phyloP scores from a whole-genome alignment of 2,113 vertebrate genomes.

The Protobothrops mucrosquamatus region DNA sequence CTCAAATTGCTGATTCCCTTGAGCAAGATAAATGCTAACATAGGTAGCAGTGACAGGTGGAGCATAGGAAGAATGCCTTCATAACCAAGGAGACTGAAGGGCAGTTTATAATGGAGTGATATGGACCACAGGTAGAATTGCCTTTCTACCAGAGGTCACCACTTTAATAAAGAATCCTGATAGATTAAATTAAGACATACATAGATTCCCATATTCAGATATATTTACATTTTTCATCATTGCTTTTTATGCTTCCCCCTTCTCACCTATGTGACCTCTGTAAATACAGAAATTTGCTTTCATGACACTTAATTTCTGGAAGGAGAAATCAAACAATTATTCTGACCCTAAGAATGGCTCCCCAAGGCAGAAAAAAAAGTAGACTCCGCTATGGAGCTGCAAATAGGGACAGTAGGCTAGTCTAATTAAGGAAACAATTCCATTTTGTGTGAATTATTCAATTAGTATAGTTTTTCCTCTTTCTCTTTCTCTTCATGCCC shows the following conservation, averaged over 20 bases:
- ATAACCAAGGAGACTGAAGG: not conserved
- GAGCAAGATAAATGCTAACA: not conserved
- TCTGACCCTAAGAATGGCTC: slow-evolving; percentile 62
- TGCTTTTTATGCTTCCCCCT: slow-evolving; percentile 29
- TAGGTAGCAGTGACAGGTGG: not conserved
- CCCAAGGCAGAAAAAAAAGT: slow-evolving; percentile 40
- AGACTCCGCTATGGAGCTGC: slow-evolving; percentile 48
- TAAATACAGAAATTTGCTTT: slow-evolving; percentile 60
- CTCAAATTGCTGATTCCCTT: not conserved
- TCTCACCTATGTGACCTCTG: slow-evolving; percentile 45
- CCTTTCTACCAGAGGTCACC: slow-evolving; percentile 23
- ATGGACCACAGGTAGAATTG: not conserved
- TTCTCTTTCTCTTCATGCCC: not conserved
- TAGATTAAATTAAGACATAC: slow-evolving; percentile 45
- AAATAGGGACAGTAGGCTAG: slow-evolving; percentile 32
- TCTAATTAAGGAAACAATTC: slow-evolving; percentile 32
- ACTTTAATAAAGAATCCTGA: slow-evolving; percentile 45
- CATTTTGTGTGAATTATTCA: slow-evolving; percentile 29
- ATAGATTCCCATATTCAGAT: slow-evolving; percentile 40
- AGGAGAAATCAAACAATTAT: slow-evolving; percentile 59
- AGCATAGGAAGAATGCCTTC: not conserved
- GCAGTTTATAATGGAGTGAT: not conserved
- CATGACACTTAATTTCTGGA: slow-evolving; percentile 65
- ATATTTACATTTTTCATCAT: slow-evolving; percentile 55
- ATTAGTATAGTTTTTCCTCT: not conserved